Evolutionary conservation across 2,797 vertebrate species (phyloP).

Genomic region (Pangasius macronema): DNA sequence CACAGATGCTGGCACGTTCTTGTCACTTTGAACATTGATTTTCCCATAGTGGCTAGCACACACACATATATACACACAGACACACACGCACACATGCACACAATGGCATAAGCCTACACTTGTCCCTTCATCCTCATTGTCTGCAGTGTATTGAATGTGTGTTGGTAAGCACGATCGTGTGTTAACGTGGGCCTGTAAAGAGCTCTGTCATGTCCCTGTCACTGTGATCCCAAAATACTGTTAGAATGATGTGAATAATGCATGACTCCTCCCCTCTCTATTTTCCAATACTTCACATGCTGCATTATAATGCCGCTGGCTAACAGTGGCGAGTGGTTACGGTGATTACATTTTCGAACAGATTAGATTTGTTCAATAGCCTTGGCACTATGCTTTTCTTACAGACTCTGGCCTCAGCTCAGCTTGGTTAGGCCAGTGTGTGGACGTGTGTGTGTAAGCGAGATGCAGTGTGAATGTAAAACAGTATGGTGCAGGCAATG

Average conservation of each 20-base stretch:
- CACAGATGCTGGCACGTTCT: slow-evolving; percentile 43
- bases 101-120: slow-evolving; percentile 10
- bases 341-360: background rate
- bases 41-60: slow-evolving; percentile 19
- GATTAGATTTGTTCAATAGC: slow-evolving; percentile 8
- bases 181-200: background rate
- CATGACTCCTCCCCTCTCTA: slow-evolving; percentile 55
- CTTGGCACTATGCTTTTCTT: background rate
- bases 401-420: background rate
- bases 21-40: slow-evolving; percentile 20
- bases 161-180: background rate
- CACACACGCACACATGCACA: background rate
- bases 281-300: slow-evolving; percentile 34
- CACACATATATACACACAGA: background rate
- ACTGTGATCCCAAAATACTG: slow-evolving; percentile 57
- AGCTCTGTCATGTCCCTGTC: slow-evolving; percentile 54
- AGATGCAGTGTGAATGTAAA: slow-evolving; percentile 31
- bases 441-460: slow-evolving; percentile 11
- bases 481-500: slow-evolving; percentile 11
- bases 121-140: slow-evolving; percentile 11
- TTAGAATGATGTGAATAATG: slow-evolving; percentile 51
- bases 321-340: background rate
- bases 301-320: slow-evolving; percentile 6
- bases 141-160: background rate
- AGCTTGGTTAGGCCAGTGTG: background rate